A percentile compares a stretch with the other conserved stretches of the same genome.
Evolutionary conservation across 2,113 vertebrate species (phyloP).

Genomic region (Varanus komodoensis): DNA sequence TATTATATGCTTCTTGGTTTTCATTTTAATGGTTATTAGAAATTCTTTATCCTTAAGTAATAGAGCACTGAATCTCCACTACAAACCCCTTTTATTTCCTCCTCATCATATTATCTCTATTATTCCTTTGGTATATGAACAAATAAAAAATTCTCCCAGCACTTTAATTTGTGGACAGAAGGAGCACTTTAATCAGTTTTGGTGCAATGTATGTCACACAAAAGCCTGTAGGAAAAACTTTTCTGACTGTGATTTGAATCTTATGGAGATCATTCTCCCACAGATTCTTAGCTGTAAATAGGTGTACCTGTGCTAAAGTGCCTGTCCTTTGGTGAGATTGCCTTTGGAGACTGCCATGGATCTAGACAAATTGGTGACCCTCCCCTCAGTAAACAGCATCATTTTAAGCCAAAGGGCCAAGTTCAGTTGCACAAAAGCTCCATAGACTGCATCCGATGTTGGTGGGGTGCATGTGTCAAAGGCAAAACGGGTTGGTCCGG

Average conservation of each 20-base stretch:
- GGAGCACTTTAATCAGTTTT: conserved; percentile 1
- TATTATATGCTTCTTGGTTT: conserved; percentile 78
- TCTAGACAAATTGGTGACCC: neutral
- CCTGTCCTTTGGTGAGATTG: neutral
- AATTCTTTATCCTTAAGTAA: conserved; percentile 82
- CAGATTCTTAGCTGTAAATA: neutral
- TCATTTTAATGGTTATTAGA: conserved; percentile 79
- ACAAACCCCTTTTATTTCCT: conserved; percentile 73
- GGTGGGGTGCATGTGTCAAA: too few relatives aligned
- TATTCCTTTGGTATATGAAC: conserved; percentile 67
- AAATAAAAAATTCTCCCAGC: conserved; percentile 63
- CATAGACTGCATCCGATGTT: too few relatives aligned
- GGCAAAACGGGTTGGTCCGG: too few relatives aligned
- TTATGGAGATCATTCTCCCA: neutral
- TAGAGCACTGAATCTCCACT: conserved; percentile 76
- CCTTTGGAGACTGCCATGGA: neutral
- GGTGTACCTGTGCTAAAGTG: neutral
- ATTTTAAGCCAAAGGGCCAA: neutral
- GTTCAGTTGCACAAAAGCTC: too few relatives aligned
- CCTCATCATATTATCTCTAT: conserved; percentile 71
- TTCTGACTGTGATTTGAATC: neutral
- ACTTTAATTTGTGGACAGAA: conserved; percentile 54
- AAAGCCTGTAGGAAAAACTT: neutral
- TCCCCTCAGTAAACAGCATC: neutral
- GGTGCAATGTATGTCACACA: conserved; percentile 9